Percentiles rank a stretch among this genome's conserved stretches.
phyloP scores from a whole-genome alignment of 2,888 invertebrate genomes.

The Dryadula phaetusa region DNA sequence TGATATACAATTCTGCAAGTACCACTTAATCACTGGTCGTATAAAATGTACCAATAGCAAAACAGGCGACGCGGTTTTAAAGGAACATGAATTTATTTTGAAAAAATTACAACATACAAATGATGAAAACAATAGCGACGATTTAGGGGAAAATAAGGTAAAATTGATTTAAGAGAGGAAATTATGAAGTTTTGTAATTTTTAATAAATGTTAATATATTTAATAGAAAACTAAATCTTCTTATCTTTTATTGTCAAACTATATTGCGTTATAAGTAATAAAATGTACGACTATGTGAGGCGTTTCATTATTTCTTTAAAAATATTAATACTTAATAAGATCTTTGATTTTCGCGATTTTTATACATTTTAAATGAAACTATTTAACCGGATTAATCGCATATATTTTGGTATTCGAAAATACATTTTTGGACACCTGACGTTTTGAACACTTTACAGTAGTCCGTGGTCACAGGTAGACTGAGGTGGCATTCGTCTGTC shows the following conservation, averaged over 20 bases:
- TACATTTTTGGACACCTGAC: no score
- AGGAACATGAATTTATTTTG: conserved; percentile 1
- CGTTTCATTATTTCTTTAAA: not conserved
- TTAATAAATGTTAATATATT: not conserved
- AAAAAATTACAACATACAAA: not conserved
- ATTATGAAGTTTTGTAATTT: not conserved
- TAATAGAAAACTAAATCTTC: not conserved
- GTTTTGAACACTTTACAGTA: no score
- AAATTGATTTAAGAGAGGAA: not conserved
- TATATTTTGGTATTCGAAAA: no score
- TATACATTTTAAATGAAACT: no score
- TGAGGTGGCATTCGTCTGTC: no score
- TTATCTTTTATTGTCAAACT: not conserved
- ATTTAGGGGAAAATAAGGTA: not conserved
- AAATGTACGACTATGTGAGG: conserved; percentile 1
- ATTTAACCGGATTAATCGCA: no score
- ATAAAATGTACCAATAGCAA: conserved; percentile 53
- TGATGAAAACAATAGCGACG: not conserved
- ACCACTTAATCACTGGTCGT: conserved; percentile 57
- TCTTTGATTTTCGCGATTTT: no score
- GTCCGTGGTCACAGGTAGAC: no score
- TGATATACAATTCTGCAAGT: conserved; percentile 57
- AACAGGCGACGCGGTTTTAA: conserved; percentile 26
- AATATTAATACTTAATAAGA: not conserved
- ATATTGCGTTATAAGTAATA: not conserved